These are phyloP conservation scores for Florisuga fusca DNA, from an alignment of 2,797 vertebrate species.

Conservation along the genomic window DNA sequence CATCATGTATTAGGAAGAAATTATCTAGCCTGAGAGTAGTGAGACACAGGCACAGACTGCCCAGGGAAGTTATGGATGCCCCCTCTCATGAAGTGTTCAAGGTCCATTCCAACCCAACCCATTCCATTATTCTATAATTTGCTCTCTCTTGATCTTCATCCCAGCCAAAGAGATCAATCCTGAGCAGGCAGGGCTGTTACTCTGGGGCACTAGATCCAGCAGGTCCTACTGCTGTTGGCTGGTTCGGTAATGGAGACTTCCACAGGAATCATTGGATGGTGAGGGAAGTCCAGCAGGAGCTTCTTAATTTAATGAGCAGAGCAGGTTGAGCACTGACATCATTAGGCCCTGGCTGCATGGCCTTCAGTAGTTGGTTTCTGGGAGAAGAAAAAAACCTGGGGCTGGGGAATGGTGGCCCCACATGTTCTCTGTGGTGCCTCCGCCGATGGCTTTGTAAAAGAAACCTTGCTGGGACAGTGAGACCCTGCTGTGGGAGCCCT, in stretches of 20 bases:
- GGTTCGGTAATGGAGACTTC: accelerated
- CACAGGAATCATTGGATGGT: accelerated
- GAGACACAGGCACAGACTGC: too few species aligned
- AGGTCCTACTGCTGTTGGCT: background rate
- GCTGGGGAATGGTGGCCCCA: background rate
- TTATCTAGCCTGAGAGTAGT: too few species aligned
- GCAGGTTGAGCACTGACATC: background rate
- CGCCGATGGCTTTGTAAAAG: background rate
- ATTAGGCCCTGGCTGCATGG: accelerated
- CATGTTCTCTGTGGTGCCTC: background rate
- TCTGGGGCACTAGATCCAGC: accelerated
- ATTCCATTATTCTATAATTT: background rate
- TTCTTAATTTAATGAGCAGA: background rate
- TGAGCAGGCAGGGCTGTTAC: background rate
- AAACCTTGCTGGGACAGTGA: accelerated
- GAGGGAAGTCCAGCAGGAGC: background rate
- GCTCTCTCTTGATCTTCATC: background rate
- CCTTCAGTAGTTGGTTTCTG: background rate
- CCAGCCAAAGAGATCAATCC: background rate
- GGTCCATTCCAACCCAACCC: too few species aligned
- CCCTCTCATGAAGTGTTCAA: too few species aligned
- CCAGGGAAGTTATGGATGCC: too few species aligned
- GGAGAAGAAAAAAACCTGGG: background rate
- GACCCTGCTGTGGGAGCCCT: background rate
- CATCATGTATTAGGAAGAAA: too few species aligned